Evolutionary conservation across 2,113 vertebrate species (phyloP).

Genomic region (Vanacampus margaritifer): DNA sequence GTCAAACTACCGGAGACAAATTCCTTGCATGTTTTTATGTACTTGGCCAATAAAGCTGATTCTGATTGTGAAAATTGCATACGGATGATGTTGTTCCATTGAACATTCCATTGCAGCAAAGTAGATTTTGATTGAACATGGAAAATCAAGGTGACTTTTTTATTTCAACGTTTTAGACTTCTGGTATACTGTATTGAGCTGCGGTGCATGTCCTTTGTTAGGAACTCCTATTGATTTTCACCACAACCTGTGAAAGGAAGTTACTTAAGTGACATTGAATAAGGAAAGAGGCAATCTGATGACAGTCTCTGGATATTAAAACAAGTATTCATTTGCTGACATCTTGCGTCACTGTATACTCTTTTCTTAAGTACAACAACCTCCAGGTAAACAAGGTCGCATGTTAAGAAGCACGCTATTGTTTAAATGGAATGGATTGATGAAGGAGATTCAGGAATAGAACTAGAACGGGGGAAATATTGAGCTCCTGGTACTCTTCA

Average conservation of each 20-base stretch:
- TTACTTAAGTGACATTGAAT: constrained; percentile 57
- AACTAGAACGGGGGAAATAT: constrained; percentile 13
- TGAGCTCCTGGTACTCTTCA: constrained; percentile 18
- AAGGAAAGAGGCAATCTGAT: constrained; percentile 49
- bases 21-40: too few species aligned
- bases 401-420: constrained; percentile 7
- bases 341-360: constrained; percentile 14
- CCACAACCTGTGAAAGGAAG: constrained; percentile 33
- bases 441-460: constrained; percentile 18
- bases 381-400: constrained; percentile 45
- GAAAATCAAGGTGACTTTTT: constrained; percentile 26
- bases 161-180: constrained; percentile 2
- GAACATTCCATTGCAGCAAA: neutral
- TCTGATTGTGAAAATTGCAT: neutral
- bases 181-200: constrained; percentile 27
- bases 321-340: constrained; percentile 14
- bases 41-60: too few species aligned
- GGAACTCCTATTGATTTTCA: constrained; percentile 60
- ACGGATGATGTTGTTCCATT: neutral
- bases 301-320: constrained; percentile 57
- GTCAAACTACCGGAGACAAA: too few species aligned
- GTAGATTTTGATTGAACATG: neutral
- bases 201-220: constrained; percentile 44
- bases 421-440: constrained; percentile 25
- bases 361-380: constrained; percentile 25